Base-by-base conservation (phyloP, 2,113 vertebrate genomes). In the Cettia cetti region DNA sequence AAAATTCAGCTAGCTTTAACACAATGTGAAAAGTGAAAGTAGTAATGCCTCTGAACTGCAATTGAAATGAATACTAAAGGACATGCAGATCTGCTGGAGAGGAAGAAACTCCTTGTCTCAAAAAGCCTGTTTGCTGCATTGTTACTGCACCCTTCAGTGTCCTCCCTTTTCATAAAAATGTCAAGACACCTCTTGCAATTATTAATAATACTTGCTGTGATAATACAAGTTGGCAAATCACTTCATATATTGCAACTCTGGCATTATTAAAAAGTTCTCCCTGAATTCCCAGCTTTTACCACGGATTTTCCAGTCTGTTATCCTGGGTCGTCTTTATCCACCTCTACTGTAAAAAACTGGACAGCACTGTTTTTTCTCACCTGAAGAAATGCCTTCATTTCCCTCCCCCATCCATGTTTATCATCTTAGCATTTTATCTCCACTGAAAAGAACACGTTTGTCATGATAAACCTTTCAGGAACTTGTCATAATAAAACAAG, bases 341-440 rank as follows among this genome's bases (percentile, higher is more conserved):
- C 6, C 15, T 86, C 5, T 22, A 9, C 30, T 40, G 13, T 53
- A 33, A 56, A 80, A 86, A 17, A 5, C 0, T 11, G 2, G 3
- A 15, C 50, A 37, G 1, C 5, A 23, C 10, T 40, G 5, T 10
- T 82, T 82, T 86, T 53, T 42, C 17, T 66, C 7, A 76, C 6
- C 23, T 57, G 45, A 79, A 49, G 15, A 89, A 91, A 81, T 2
- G 4, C 5, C 15, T 66, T n/a, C 1, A 40, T 22, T 57, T 68
- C 3, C 3, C 5, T 27, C 9, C 3, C 7, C 4, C 1, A 2
- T 21, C 19, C 4, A 2, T 39, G 16, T 60, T 60, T 65, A 61
- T 66, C 10, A 63, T 70, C 24, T 64, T 52, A 60, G 9, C 4
- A 68, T 79, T 89, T 86, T 78, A 63, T 79, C 24, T 63, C 64